phyloP scores from a whole-genome alignment of 2,113 vertebrate species.

The Strigops habroptila region DNA sequence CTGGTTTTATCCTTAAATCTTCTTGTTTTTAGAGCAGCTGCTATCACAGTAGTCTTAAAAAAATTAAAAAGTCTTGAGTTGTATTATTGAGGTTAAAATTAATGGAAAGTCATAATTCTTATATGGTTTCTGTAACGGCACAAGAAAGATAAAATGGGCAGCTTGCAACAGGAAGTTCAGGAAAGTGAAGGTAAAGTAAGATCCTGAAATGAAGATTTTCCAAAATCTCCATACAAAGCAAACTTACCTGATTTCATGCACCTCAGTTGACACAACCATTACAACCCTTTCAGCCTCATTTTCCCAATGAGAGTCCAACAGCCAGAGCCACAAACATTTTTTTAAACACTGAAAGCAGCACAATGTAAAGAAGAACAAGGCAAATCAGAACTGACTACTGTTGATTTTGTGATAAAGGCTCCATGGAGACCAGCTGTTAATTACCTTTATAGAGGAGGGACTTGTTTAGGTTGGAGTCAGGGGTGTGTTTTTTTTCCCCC shows the following conservation, averaged over 20 bases:
- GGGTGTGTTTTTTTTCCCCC: rapidly evolving
- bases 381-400: constrained; percentile 31
- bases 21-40: neutral
- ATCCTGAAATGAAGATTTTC: neutral
- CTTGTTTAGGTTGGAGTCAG: neutral
- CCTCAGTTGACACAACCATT: neutral
- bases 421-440: constrained; percentile 45
- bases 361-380: constrained; percentile 2
- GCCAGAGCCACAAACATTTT: constrained; percentile 11
- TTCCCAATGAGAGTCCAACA: neutral
- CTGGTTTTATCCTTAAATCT: neutral
- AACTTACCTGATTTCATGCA: neutral
- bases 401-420: constrained; percentile 59
- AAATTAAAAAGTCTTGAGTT: neutral
- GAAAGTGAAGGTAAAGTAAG: neutral
- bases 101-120: neutral
- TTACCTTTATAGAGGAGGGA: constrained; percentile 29
- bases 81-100: neutral
- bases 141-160: neutral
- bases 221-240: neutral
- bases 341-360: constrained; percentile 15
- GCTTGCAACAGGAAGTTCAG: neutral
- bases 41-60: neutral
- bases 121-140: neutral
- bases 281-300: neutral